Conservation (phyloP, 2,113 vertebrate species). For the Amblyopsis rosae region DNA sequence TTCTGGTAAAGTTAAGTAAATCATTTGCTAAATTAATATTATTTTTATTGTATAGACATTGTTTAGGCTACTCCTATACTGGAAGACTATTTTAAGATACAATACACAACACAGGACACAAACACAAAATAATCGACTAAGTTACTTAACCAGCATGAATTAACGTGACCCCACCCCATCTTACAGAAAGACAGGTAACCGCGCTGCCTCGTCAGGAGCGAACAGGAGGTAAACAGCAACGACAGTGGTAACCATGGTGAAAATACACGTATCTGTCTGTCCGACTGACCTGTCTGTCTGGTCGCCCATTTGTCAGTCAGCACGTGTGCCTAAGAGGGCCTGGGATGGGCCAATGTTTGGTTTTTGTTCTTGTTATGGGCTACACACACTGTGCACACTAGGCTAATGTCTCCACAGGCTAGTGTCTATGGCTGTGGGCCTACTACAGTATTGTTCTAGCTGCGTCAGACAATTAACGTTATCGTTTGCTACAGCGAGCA, state of each 20-base stretch:
- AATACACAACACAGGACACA: constrained; percentile 1
- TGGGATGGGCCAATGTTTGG: not conserved
- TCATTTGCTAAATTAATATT: no score
- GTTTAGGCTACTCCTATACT: not conserved
- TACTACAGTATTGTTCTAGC: constrained; percentile 5
- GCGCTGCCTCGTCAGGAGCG: constrained; percentile 52
- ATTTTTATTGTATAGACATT: no score
- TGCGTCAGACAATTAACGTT: constrained; percentile 20
- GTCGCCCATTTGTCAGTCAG: constrained; percentile 41
- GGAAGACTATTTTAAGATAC: constrained; percentile 1
- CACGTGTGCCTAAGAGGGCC: constrained; percentile 20
- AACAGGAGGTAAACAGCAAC: constrained; percentile 74
- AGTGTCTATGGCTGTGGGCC: constrained; percentile 30
- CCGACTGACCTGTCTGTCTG: constrained; percentile 50
- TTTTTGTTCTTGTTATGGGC: constrained; percentile 32
- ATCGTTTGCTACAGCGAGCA: constrained; percentile 31
- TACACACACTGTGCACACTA: not conserved
- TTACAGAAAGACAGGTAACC: constrained; percentile 76
- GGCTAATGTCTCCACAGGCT: not conserved
- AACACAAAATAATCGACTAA: not conserved
- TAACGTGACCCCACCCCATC: constrained; percentile 57
- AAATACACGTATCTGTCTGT: constrained; percentile 31
- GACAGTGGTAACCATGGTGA: constrained; percentile 54
- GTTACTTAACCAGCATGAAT: constrained; percentile 21
- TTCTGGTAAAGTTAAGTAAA: no score